phyloP scores from a whole-genome alignment of 2,888 invertebrate genomes.

The Melinopterus prodromus region DNA sequence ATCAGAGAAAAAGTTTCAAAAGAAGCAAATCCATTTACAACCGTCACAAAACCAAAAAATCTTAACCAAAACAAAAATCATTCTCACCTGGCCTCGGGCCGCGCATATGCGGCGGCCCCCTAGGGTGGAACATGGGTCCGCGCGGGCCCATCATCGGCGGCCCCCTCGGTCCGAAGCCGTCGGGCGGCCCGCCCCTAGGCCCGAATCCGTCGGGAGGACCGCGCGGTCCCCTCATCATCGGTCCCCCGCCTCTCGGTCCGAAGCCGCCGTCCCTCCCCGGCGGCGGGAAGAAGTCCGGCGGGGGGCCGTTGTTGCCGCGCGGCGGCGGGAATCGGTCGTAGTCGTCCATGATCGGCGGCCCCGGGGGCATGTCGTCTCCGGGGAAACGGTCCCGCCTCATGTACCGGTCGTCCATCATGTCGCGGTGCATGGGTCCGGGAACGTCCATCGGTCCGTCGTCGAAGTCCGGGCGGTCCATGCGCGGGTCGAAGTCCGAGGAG shows the following conservation, averaged over 20 bases:
- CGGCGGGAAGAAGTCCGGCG: conserved; percentile 35
- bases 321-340: conserved; percentile 40
- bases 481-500: conserved; percentile 38
- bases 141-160: conserved; percentile 44
- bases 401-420: conserved; percentile 46
- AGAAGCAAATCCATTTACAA: too few relatives aligned
- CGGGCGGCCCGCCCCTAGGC: conserved; percentile 47
- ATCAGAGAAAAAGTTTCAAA: too few relatives aligned
- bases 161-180: conserved; percentile 48
- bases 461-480: conserved; percentile 37
- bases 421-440: conserved; percentile 26
- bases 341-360: conserved; percentile 42
- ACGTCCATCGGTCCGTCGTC: background rate
- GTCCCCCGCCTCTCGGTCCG: conserved; percentile 42
- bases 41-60: background rate
- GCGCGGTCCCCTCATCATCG: conserved; percentile 53
- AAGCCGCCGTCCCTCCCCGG: conserved; percentile 41
- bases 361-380: conserved; percentile 48
- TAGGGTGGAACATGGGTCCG: conserved; percentile 48
- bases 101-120: conserved; percentile 47
- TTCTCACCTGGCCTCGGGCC: conserved; percentile 48
- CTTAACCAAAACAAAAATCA: conserved; percentile 25
- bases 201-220: conserved; percentile 42
- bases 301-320: conserved; percentile 42
- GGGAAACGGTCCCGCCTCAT: conserved; percentile 50